Base-by-base conservation (phyloP, 1,140 invertebrate species). In the Asbolus verrucosus region DNA sequence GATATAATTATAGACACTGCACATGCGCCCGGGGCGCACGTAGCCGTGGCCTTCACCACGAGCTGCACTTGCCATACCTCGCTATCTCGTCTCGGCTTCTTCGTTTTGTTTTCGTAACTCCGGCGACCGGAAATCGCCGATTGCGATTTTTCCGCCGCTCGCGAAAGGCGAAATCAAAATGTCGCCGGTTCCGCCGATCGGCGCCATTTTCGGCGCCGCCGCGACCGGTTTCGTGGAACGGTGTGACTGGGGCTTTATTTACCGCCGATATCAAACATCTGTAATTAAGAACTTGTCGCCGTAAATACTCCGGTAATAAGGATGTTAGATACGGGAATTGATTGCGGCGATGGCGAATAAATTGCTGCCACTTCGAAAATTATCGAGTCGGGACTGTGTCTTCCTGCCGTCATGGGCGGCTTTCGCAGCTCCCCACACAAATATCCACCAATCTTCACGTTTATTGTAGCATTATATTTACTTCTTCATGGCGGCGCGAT, bases 1-100 rank as follows among this genome's bases (percentile, higher is more conserved):
- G 70, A 71, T 71, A 71, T 71, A 71, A 71, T 71, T 71, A 71
- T 71, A 71, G 54, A 60, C 16, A 24, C 60, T 67, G 65, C 59
- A 62, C 70, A 63, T 71, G 70, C 70, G 70, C 70, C 39, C 39
- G 8, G 31, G 61, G 33, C 39, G 33, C 59, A 62, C 59, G 61
- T 41, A 41, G 61, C 61, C 33, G 61, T 63, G 61, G 61, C 61
- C 61, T 63, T 63, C 61, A 63, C 61, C 36, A 62, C 39, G 46
- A 54, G 46, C 46, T 63, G 61, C 61, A 63, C 61, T 63, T 63
- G 61, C 61, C 33, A 63, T 63, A 54, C 46, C 46, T 54, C 46
- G 46, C 46, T 54, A 11, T 54, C 46, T 54, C 27, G 19, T 54
- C 27, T 54, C 46, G 9, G 46, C 24, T 54, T 54, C 46, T 54